phyloP scores from a whole-genome alignment of 2,113 vertebrate species.

The Gasterosteus aculeatus region DNA sequence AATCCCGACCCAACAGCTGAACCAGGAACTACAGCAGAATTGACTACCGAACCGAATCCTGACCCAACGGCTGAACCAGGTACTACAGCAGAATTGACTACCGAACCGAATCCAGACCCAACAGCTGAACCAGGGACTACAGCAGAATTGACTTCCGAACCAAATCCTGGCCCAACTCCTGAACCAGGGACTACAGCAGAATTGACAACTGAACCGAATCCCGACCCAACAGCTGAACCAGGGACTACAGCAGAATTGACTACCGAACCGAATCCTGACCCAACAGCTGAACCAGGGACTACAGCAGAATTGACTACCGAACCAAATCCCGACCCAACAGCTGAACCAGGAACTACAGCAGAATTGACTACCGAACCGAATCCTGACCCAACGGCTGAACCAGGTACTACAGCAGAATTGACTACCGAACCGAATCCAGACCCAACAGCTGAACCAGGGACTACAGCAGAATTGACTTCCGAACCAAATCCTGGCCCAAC shows the following conservation, averaged over 20 bases:
- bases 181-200: neutral
- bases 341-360: neutral
- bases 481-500: neutral
- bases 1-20: neutral
- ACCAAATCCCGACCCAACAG: no score
- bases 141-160: neutral
- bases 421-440: neutral
- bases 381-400: no score
- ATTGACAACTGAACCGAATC: neutral
- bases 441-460: neutral
- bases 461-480: neutral
- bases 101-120: neutral
- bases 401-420: no score
- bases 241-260: neutral
- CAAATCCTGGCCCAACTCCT: fast-evolving
- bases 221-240: neutral
- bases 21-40: neutral
- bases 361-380: neutral
- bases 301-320: no score
- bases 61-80: neutral
- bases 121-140: neutral
- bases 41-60: fast-evolving
- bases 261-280: fast-evolving
- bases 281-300: neutral
- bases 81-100: neutral